A percentile compares a stretch with the other conserved stretches of the same genome.
These are phyloP conservation scores for Dolichotis patagonum DNA, from an alignment of 2,113 vertebrate species.

Conservation along the genomic window DNA sequence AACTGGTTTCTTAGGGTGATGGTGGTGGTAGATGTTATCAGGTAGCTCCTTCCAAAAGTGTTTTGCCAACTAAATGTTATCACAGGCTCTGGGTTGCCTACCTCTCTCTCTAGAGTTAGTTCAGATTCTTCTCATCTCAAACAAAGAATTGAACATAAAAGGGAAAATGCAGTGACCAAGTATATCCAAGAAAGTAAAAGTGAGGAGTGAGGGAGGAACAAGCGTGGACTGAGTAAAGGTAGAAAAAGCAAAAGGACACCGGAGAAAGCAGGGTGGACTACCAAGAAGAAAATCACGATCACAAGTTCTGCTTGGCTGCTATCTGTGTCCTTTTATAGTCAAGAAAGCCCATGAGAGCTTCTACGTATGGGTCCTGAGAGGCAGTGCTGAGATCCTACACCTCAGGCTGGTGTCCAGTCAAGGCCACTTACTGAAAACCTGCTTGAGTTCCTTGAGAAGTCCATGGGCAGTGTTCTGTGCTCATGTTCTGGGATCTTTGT, in stretches of 20 bases:
- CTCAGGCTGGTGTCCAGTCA: background rate
- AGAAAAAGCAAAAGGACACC: background rate
- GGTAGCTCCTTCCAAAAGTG: background rate
- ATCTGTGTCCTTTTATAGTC: background rate
- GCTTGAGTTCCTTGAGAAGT: background rate
- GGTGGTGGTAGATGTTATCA: background rate
- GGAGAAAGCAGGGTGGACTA: background rate
- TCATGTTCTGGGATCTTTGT: background rate
- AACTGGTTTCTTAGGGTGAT: background rate
- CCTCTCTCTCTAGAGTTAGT: background rate
- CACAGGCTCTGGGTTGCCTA: background rate
- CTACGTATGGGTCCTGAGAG: background rate
- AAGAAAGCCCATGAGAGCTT: background rate
- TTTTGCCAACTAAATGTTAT: background rate
- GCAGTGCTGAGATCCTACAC: background rate
- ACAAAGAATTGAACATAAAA: background rate
- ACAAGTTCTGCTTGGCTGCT: background rate
- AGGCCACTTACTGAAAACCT: background rate
- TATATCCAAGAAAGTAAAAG: background rate
- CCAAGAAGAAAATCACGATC: background rate
- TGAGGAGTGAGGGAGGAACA: background rate
- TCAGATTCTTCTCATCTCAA: background rate
- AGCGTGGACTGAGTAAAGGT: background rate
- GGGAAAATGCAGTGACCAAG: background rate
- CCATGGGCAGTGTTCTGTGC: background rate